These are phyloP conservation scores for Augochlora pura DNA, from an alignment of 1,140 invertebrate genomes.

Conservation along the genomic window DNA sequence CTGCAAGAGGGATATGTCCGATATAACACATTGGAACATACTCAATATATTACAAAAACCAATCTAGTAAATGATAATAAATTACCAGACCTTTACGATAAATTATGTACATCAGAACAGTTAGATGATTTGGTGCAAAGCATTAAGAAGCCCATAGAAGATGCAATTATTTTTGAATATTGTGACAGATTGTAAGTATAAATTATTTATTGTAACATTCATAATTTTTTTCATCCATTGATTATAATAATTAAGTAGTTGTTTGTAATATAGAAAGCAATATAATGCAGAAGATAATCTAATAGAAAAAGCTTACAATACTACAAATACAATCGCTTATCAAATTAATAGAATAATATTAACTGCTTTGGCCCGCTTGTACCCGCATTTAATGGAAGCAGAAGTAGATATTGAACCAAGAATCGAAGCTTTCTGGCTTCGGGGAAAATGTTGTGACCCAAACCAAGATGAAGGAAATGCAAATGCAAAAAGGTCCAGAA, in stretches of 20 bases:
- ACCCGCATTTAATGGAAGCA: conserved; percentile 83
- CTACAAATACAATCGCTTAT: conserved; percentile 80
- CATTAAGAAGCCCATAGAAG: conserved; percentile 82
- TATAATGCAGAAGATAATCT: background rate
- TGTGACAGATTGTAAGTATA: conserved; percentile 68
- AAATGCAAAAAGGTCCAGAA: too few relatives aligned
- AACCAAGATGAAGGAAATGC: conserved; percentile 3
- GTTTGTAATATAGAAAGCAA: background rate
- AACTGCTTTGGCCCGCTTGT: conserved; percentile 81
- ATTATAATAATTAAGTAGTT: background rate
- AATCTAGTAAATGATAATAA: conserved; percentile 80
- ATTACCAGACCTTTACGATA: conserved; percentile 81
- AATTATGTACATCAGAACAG: conserved; percentile 68
- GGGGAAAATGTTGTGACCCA: conserved; percentile 84
- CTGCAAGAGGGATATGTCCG: conserved; percentile 83
- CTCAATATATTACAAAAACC: conserved; percentile 88
- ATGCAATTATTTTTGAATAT: conserved; percentile 82
- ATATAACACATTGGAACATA: conserved; percentile 85
- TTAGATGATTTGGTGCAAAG: conserved; percentile 77
- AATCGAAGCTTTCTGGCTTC: conserved; percentile 90
- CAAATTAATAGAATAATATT: conserved; percentile 86
- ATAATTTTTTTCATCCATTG: background rate
- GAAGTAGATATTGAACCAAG: conserved; percentile 87
- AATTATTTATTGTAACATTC: background rate
- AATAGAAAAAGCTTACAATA: conserved; percentile 24